A percentile compares a stretch with the other conserved stretches of the same genome.
Evolutionary conservation across 1,140 invertebrate genomes (phyloP).

Genomic region (Rhizoglyphus robini): DNA sequence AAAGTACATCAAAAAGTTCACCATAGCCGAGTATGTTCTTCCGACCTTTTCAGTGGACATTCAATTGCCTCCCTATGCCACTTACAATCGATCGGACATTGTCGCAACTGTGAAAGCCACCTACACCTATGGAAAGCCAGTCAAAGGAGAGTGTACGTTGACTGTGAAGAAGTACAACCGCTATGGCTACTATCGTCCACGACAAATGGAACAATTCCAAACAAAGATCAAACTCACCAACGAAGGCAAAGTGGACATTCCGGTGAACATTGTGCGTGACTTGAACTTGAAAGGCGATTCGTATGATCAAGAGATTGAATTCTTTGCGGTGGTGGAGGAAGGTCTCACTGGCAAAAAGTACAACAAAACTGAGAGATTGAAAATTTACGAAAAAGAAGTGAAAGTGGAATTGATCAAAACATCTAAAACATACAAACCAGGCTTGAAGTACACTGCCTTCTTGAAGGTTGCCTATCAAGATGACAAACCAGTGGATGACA

Average conservation of each 20-base stretch:
- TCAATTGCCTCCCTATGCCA: slow-evolving; percentile 60
- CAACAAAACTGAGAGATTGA: slow-evolving; percentile 56
- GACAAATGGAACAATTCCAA: slow-evolving; percentile 28
- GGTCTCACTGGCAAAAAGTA: slow-evolving; percentile 60
- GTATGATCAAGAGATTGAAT: slow-evolving; percentile 50
- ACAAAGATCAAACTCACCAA: slow-evolving; percentile 23
- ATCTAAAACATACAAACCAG: slow-evolving; percentile 70
- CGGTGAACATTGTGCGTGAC: slow-evolving; percentile 26
- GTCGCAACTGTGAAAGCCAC: slow-evolving; percentile 62
- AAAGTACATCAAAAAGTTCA: slow-evolving; percentile 44
- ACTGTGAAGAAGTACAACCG: slow-evolving; percentile 29
- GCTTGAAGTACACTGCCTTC: slow-evolving; percentile 62
- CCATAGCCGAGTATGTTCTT: slow-evolving; percentile 77
- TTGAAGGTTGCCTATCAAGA: slow-evolving; percentile 59
- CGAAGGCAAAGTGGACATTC: slow-evolving; percentile 27
- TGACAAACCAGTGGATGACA: slow-evolving; percentile 51
- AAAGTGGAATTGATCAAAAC: slow-evolving; percentile 66
- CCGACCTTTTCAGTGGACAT: slow-evolving; percentile 87
- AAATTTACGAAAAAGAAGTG: slow-evolving; percentile 63
- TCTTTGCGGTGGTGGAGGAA: slow-evolving; percentile 67
- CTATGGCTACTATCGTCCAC: slow-evolving; percentile 23
- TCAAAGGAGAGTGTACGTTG: slow-evolving; percentile 38
- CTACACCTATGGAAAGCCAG: slow-evolving; percentile 66
- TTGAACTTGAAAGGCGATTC: slow-evolving; percentile 26
- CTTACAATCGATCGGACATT: slow-evolving; percentile 60